Percentiles rank a stretch among this genome's conserved stretches.
These are phyloP conservation scores for Scelioninae gen. 2 DNA, from an alignment of 2,888 invertebrate species.

Conservation along the genomic window DNA sequence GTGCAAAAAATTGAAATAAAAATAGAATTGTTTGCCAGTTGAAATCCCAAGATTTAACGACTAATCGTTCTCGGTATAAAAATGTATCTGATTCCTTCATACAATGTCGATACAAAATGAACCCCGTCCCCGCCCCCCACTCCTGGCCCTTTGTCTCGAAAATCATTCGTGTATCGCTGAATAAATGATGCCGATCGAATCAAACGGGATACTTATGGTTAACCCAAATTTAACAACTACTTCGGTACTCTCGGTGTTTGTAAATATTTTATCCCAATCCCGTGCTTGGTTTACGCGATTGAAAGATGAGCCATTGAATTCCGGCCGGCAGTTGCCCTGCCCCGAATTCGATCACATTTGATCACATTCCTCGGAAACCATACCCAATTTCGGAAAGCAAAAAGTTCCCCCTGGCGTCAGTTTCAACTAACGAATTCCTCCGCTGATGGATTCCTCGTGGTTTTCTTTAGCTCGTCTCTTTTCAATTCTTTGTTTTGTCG, in stretches of 20 bases:
- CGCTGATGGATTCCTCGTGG: slow-evolving; percentile 63
- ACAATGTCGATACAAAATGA: too few species aligned
- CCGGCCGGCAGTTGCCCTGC: slow-evolving; percentile 26
- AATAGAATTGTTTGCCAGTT: too few species aligned
- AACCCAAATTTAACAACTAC: slow-evolving; percentile 22
- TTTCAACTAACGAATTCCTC: slow-evolving; percentile 72
- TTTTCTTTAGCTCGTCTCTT: slow-evolving; percentile 23
- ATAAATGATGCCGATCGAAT: too few species aligned
- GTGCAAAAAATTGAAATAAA: too few species aligned
- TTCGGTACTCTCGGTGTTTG: slow-evolving; percentile 9
- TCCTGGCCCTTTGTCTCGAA: too few species aligned
- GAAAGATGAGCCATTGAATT: slow-evolving; percentile 47
- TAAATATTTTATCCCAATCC: slow-evolving; percentile 36
- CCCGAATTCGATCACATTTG: slow-evolving; percentile 64
- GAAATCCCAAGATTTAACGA: too few species aligned
- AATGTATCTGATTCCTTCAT: too few species aligned
- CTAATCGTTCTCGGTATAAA: too few species aligned
- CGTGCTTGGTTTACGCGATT: slow-evolving; percentile 55
- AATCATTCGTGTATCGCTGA: too few species aligned
- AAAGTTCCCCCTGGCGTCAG: slow-evolving; percentile 65
- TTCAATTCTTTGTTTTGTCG: slow-evolving; percentile 47
- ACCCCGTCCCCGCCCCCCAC: too few species aligned
- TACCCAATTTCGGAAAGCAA: slow-evolving; percentile 56
- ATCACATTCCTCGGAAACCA: slow-evolving; percentile 63
- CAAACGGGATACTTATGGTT: not conserved